phyloP scores from a whole-genome alignment of 2,797 vertebrate genomes.

The Hozukius guyotensis region DNA sequence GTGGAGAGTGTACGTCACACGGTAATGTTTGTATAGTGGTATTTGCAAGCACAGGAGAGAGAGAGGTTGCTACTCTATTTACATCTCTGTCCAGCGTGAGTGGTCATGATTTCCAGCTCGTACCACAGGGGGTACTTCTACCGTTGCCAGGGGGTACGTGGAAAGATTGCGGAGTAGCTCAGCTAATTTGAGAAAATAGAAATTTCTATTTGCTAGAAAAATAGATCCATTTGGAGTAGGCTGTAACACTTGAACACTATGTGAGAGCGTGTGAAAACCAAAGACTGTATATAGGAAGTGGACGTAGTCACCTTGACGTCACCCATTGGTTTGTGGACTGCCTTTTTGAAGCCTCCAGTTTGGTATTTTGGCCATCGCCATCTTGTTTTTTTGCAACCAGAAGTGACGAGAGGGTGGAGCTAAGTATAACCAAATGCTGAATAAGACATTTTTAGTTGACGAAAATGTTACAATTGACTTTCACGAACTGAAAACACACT shows the following conservation, averaged over 20 bases:
- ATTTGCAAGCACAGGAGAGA: not conserved
- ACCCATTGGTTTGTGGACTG: too few relatives aligned
- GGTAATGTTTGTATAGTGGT: conserved; percentile 38
- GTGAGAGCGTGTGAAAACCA: not conserved
- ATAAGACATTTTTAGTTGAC: too few relatives aligned
- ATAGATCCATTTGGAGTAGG: not conserved
- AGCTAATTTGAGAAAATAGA: not conserved
- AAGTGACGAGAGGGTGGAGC: too few relatives aligned
- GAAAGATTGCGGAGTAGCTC: not conserved
- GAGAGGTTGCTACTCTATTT: not conserved
- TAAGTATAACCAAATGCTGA: too few relatives aligned
- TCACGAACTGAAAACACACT: too few relatives aligned
- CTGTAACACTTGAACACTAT: not conserved
- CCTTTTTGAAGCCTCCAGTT: too few relatives aligned
- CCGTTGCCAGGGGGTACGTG: not conserved
- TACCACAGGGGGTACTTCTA: not conserved
- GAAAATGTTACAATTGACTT: too few relatives aligned
- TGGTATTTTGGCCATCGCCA: too few relatives aligned
- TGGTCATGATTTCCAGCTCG: not conserved
- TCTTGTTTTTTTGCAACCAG: too few relatives aligned
- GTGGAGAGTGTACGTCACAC: conserved; percentile 11
- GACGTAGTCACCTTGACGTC: too few relatives aligned
- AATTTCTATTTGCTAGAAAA: not conserved
- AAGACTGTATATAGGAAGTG: too few relatives aligned
- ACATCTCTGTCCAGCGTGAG: conserved; percentile 1